Conservation (phyloP, 1,140 invertebrate species). For the Eupristina koningsbergeri region DNA sequence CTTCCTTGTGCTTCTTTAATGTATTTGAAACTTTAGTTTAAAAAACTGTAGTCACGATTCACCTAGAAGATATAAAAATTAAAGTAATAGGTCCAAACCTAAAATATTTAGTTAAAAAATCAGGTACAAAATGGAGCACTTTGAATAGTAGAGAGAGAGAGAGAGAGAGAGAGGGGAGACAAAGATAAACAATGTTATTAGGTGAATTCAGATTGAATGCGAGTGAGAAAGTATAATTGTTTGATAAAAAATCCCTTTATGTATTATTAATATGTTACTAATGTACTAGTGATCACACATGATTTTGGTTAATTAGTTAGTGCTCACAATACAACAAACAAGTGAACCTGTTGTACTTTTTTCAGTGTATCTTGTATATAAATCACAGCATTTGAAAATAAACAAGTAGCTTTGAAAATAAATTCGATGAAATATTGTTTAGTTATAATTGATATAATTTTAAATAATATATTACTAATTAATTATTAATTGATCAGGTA, state of each 20-base stretch:
- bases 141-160: neutral
- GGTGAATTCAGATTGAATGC: constrained; percentile 21
- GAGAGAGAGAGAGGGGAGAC: neutral
- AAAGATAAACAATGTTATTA: constrained; percentile 5
- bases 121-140: neutral
- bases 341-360: neutral
- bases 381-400: neutral
- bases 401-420: neutral
- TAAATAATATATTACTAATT: neutral
- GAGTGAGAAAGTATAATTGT: constrained; percentile 15
- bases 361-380: neutral
- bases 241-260: constrained; percentile 25
- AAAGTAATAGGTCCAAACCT: neutral
- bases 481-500: neutral
- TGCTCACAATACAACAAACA: neutral
- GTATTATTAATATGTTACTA: neutral
- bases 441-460: neutral
- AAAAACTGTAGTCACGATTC: neutral
- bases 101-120: neutral
- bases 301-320: neutral
- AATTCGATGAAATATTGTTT: neutral
- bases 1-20: neutral
- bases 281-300: neutral
- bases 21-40: neutral
- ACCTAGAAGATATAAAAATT: constrained; percentile 32